Evolutionary conservation across 2,797 vertebrate species (phyloP).

Genomic region (Anabas testudineus): DNA sequence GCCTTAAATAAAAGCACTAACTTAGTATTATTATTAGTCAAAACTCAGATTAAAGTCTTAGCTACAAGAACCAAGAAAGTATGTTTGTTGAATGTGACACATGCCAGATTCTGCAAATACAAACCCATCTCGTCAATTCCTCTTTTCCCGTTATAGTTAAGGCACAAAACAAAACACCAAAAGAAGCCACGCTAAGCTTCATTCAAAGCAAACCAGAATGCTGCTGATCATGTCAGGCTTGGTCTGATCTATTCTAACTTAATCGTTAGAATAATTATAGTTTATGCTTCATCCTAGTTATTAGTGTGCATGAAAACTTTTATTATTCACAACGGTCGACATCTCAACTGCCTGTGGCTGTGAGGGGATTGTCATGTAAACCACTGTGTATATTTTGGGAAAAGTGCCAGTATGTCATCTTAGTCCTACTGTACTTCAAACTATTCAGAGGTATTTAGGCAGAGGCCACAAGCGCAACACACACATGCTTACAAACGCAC

Average conservation of each 20-base stretch:
- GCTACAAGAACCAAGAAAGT: no score
- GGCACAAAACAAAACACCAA: constrained; percentile 17
- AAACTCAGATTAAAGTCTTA: neutral
- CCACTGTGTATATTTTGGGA: constrained; percentile 25
- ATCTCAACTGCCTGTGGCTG: constrained; percentile 2
- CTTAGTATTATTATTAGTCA: no score
- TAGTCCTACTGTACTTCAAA: constrained; percentile 31
- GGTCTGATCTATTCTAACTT: neutral
- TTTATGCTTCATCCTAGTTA: constrained; percentile 10
- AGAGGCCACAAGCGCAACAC: constrained; percentile 33
- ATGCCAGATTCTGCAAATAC: constrained; percentile 16
- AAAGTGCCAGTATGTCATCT: constrained; percentile 13
- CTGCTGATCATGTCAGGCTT: constrained; percentile 9
- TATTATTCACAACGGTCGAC: constrained; percentile 7
- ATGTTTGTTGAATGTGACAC: neutral
- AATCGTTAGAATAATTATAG: constrained; percentile 18
- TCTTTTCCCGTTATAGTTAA: constrained; percentile 48
- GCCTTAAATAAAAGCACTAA: constrained; percentile 9
- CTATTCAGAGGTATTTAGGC: constrained; percentile 20
- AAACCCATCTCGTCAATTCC: constrained; percentile 33
- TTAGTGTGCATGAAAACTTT: constrained; percentile 5
- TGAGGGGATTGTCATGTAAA: constrained; percentile 24
- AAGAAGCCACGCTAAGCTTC: constrained; percentile 19
- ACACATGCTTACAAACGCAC: constrained; percentile 27
- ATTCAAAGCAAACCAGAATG: constrained; percentile 22